These are phyloP conservation scores for Byasa hedistus DNA, from an alignment of 2,888 invertebrate genomes.

Conservation along the genomic window DNA sequence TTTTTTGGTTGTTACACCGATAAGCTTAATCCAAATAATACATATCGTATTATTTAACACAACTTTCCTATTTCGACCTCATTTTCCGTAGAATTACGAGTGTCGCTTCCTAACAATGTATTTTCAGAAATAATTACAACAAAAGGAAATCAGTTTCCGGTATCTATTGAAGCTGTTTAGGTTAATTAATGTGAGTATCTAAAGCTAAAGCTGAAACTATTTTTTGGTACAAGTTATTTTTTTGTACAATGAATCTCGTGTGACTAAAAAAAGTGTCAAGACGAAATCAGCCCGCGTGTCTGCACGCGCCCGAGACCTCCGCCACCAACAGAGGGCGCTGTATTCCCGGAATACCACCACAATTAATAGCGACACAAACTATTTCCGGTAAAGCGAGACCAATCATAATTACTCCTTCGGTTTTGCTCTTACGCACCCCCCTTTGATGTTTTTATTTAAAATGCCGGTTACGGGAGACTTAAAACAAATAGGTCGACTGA, in stretches of 20 bases:
- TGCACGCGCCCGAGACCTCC: conserved; percentile 41
- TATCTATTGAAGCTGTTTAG: neutral
- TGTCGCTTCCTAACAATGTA: neutral
- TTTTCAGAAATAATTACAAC: neutral
- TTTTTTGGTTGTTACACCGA: too few species aligned
- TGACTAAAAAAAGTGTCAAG: neutral
- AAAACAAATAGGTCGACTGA: conserved; percentile 77
- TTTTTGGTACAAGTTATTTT: neutral
- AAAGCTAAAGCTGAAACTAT: neutral
- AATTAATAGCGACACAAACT: conserved; percentile 76
- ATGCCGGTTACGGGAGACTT: conserved; percentile 75
- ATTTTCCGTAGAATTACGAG: too few species aligned
- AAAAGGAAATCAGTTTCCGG: neutral
- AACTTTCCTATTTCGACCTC: too few species aligned
- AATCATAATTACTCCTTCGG: conserved; percentile 78
- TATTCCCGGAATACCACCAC: conserved; percentile 64
- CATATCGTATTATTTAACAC: too few species aligned
- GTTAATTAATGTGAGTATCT: neutral
- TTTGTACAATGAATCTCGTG: neutral
- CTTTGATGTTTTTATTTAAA: conserved; percentile 79
- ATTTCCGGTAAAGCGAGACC: conserved; percentile 77
- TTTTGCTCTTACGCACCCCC: conserved; percentile 70
- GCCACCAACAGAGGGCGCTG: conserved; percentile 37
- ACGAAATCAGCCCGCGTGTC: conserved; percentile 41
- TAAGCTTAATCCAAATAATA: too few species aligned